A percentile compares a stretch with the other conserved stretches of the same genome.
phyloP scores from a whole-genome alignment of 2,888 invertebrate species.

The Globia sparganii region DNA sequence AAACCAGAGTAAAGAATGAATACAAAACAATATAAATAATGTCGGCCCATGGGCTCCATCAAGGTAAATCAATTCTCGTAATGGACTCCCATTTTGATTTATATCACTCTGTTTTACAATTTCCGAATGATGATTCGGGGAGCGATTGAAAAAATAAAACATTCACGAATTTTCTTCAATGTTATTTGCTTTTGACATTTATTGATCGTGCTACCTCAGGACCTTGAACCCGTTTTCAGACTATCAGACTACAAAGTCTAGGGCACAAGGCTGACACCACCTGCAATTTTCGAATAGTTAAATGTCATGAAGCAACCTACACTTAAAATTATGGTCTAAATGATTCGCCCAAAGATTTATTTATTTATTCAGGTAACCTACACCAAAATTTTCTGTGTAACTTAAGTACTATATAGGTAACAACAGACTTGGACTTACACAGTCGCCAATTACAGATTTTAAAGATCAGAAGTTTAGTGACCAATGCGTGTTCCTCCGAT shows the following conservation, averaged over 20 bases:
- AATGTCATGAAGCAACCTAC: not conserved
- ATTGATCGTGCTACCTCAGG: not conserved
- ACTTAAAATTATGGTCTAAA: not conserved
- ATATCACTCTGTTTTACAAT: slow-evolving; percentile 54
- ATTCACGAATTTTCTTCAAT: slow-evolving; percentile 11
- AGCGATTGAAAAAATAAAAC: slow-evolving; percentile 20
- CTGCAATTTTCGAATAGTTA: not conserved
- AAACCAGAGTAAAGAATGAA: slow-evolving; percentile 41
- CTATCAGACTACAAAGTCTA: not conserved
- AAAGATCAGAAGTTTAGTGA: not conserved
- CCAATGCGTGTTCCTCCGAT: not conserved
- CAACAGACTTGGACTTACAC: too few species aligned
- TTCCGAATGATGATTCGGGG: slow-evolving; percentile 35
- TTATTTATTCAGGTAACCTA: too few species aligned
- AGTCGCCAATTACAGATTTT: too few species aligned
- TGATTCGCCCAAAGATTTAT: not conserved
- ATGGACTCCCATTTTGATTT: slow-evolving; percentile 58
- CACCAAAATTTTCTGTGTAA: too few species aligned
- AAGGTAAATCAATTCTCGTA: slow-evolving; percentile 60
- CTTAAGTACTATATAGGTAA: too few species aligned
- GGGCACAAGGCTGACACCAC: not conserved
- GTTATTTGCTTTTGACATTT: not conserved
- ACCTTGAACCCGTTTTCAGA: not conserved
- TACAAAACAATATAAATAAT: slow-evolving; percentile 35
- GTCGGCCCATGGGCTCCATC: slow-evolving; percentile 38